Conservation (phyloP, 2,797 vertebrate genomes). For the Characodon lateralis region DNA sequence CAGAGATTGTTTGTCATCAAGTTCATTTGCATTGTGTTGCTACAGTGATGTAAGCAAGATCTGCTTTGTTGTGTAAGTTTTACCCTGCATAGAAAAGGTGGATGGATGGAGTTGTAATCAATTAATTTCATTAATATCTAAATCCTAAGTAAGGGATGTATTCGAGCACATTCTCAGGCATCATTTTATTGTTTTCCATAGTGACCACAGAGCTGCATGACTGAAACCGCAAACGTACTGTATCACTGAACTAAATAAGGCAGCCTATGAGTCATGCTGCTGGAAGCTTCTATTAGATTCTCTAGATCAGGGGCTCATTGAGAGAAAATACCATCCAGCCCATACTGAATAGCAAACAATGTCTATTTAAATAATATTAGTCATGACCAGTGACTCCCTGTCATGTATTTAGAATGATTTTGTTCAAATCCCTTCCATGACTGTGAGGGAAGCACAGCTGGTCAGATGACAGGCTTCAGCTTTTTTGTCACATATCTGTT, state of each 20-base stretch:
- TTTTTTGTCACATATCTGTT: slow-evolving; percentile 16
- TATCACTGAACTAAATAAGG: background rate
- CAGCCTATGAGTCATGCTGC: slow-evolving; percentile 27
- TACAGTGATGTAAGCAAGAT: no score
- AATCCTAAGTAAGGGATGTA: background rate
- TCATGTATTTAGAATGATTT: background rate
- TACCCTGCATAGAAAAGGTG: no score
- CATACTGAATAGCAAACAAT: background rate
- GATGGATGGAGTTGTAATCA: no score
- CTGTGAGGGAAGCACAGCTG: slow-evolving; percentile 2
- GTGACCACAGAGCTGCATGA: background rate
- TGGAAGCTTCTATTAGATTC: slow-evolving; percentile 4
- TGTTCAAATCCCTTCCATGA: background rate
- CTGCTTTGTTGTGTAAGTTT: no score
- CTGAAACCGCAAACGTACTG: slow-evolving; percentile 1
- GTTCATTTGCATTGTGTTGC: no score
- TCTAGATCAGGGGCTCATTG: background rate
- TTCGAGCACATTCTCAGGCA: background rate
- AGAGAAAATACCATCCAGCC: slow-evolving; percentile 5
- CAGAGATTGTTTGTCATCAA: no score
- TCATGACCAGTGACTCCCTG: background rate
- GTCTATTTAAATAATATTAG: background rate
- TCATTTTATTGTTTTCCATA: background rate
- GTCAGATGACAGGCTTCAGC: slow-evolving; percentile 2
- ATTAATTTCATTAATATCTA: no score